These are phyloP conservation scores for Argyresthia goedartella DNA, from an alignment of 2,888 invertebrate genomes.

Conservation along the genomic window DNA sequence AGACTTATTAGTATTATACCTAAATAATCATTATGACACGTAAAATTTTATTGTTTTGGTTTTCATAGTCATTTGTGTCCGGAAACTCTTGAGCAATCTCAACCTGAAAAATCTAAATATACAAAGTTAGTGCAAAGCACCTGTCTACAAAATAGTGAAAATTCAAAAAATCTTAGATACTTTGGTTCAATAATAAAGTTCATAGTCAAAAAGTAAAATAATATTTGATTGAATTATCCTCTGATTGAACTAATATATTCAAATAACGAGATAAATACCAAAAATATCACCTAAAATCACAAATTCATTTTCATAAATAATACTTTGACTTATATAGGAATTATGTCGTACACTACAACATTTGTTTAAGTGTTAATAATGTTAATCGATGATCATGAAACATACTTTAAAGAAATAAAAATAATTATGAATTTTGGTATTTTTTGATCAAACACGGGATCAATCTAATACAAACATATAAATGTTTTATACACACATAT, in stretches of 20 bases:
- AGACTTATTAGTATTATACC: neutral
- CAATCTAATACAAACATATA: no score
- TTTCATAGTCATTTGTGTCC: neutral
- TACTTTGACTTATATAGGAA: neutral
- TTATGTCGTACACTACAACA: neutral
- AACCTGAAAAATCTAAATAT: neutral
- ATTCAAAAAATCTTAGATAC: no score
- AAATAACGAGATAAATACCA: neutral
- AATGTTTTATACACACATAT: no score
- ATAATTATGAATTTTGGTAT: neutral
- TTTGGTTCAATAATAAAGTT: no score
- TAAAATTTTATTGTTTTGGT: neutral
- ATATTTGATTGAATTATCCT: no score
- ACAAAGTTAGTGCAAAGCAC: neutral
- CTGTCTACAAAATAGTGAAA: no score
- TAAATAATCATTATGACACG: neutral
- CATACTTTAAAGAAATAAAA: conserved; percentile 1
- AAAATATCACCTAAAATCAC: neutral
- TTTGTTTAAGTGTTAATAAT: neutral
- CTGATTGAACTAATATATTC: neutral
- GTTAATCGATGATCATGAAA: neutral
- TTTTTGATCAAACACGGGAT: no score
- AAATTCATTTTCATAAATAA: neutral
- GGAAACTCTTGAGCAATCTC: neutral
- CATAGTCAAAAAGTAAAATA: no score